Evolutionary conservation across 1,140 invertebrate genomes (phyloP), one percentile per base, ranked within the genome.

Genomic region (Drosophila setifemur): DNA sequence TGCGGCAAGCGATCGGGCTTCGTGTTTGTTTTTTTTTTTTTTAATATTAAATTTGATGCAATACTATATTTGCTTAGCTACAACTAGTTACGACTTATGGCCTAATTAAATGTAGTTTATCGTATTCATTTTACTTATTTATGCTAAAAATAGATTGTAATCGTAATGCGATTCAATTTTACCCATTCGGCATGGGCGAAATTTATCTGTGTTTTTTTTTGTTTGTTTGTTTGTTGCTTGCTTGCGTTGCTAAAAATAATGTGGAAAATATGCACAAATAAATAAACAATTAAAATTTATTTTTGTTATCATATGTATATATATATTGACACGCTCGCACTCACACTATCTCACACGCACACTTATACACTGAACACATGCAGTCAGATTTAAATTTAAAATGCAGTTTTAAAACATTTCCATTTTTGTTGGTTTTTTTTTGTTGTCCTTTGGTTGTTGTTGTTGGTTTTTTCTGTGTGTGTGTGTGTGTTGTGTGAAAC

Each of bases 381-480:
- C 77, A 88, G 73, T 88, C 82, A 60, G 58, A 81, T 79, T 74
- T 71, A 39, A 70, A 79, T 79, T 79, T 86, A 86, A 86, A 86
- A 86, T 85, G 82, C 68, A 70, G 40, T 87, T 68, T 83, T 81
- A 85, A 85, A 85, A 85, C 70, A 78, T 88, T 88, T 88, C 40
- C 19, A 4, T 75, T 55, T 61, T 25, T 71, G 35, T 68, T 43
- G 40, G 14, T 52, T 54, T 58, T 44, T 12, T 39, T 35, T 57
- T n/a, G 14, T 8, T 18, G n/a, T n/a, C n/a, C n/a, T n/a, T n/a
- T n/a, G n/a, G n/a, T 45, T 53, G 45, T 72, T 64, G 28, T 79
- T 69, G 19, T 54, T 52, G 50, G 58, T 44, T 19, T 69, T 66
- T 21, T 45, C 4, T 39, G n/a, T n/a, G n/a, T 21, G 26, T 75